Evolutionary conservation across 2,888 invertebrate species (phyloP).

Genomic region (Andrena bucephala): DNA sequence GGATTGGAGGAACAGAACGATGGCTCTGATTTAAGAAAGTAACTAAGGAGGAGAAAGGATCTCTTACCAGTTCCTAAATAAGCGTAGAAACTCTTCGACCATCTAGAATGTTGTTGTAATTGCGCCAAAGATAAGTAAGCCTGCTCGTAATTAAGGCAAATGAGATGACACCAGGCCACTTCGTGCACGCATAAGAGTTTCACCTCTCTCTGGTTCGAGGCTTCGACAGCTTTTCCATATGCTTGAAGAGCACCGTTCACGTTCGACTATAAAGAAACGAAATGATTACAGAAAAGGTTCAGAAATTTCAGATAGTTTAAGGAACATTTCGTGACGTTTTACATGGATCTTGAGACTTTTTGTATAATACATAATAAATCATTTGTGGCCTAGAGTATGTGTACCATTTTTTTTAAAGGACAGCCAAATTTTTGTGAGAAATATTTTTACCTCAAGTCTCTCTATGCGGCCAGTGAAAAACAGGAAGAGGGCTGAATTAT

Average conservation of each 20-base stretch:
- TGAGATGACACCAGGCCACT: conserved; percentile 89
- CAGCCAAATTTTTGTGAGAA: neutral
- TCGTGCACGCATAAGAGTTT: conserved; percentile 88
- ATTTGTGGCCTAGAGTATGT: no score
- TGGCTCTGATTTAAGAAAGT: neutral
- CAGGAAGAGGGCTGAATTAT: conserved; percentile 88
- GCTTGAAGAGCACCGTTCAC: conserved; percentile 87
- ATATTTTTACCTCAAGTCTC: conserved; percentile 86
- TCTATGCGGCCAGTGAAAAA: conserved; percentile 89
- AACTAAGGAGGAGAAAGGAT: neutral
- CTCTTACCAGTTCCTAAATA: conserved; percentile 86
- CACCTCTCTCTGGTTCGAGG: conserved; percentile 88
- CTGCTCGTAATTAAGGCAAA: conserved; percentile 87
- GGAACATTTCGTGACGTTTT: no score
- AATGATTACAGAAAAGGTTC: no score
- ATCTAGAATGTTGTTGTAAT: conserved; percentile 87
- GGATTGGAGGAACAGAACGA: no score
- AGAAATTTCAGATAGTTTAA: no score
- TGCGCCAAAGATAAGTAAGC: conserved; percentile 86
- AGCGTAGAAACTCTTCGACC: conserved; percentile 89
- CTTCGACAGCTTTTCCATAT: conserved; percentile 87
- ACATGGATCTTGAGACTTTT: no score
- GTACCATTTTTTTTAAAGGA: no score
- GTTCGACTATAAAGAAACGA: conserved; percentile 85
- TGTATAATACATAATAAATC: no score